Evolutionary conservation across 2,113 vertebrate species (phyloP).

Genomic region (Sinocyclocheilus rhinocerous): DNA sequence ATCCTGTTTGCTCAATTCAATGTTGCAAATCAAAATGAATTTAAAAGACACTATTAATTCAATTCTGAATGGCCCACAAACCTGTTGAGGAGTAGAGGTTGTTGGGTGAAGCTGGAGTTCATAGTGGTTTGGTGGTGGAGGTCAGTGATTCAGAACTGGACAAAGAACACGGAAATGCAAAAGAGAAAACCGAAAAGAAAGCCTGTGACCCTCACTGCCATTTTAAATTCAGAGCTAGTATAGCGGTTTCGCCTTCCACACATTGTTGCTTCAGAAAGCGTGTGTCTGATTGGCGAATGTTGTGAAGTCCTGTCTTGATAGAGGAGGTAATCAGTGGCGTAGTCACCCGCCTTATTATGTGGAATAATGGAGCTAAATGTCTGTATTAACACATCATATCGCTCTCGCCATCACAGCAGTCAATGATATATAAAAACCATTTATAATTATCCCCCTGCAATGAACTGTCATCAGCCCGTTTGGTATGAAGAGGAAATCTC

Average conservation of each 20-base stretch:
- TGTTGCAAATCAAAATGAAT: not conserved
- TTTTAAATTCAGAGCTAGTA: slow-evolving; percentile 34
- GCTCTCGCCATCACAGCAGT: slow-evolving; percentile 75
- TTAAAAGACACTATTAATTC: not conserved
- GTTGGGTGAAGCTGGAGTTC: not conserved
- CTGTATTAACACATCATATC: slow-evolving; percentile 82
- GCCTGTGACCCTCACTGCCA: not conserved
- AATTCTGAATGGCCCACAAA: no score
- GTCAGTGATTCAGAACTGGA: not conserved
- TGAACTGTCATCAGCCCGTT: slow-evolving; percentile 78
- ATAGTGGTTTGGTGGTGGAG: not conserved
- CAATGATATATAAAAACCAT: slow-evolving; percentile 76
- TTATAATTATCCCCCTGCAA: slow-evolving; percentile 81
- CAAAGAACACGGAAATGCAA: not conserved
- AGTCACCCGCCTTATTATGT: slow-evolving; percentile 72
- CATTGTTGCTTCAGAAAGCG: slow-evolving; percentile 50
- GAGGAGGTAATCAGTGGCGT: slow-evolving; percentile 69
- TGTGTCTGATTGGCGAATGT: slow-evolving; percentile 42
- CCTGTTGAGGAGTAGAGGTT: not conserved
- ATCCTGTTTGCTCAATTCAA: not conserved
- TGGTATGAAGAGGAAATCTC: slow-evolving; percentile 77
- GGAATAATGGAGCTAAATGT: slow-evolving; percentile 80
- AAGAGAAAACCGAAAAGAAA: slow-evolving; percentile 9
- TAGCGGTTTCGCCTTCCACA: slow-evolving; percentile 42
- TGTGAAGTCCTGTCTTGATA: slow-evolving; percentile 52